Evolutionary conservation across 1,140 invertebrate species (phyloP), one percentile per base, ranked within the genome.

Genomic region (Teleogryllus occipitalis): DNA sequence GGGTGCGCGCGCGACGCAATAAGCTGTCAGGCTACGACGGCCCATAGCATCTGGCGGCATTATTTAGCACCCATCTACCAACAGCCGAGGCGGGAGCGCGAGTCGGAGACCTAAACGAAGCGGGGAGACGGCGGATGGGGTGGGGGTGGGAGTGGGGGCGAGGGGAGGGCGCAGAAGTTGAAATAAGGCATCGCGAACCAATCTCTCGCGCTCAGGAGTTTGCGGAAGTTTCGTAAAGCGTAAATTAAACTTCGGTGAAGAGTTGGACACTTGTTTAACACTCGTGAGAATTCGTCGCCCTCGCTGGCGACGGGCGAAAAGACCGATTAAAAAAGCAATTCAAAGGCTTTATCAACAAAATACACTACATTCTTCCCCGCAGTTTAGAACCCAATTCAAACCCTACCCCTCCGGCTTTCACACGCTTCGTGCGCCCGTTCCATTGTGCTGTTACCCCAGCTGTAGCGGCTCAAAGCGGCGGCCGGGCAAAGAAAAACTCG

Each of bases 221-320:
- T 65, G 54, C 18, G 54, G 54, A 65, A 65, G 54, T 65, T 65
- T 65, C 54, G 10, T 39, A 18, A 65, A 65, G 54, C 54, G 54
- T 65, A 65, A 65, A 65, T 65, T 65, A 65, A 65, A 65, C 54
- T 65, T 65, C 10, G 54, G 10, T 65, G 54, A 65, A 65, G 54
- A 65, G 54, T 65, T 65, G 54, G 54, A 65, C 54, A 65, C 54
- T 65, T 65, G 54, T 65, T 65, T 65, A 65, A 65, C 54, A 65
- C 54, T 65, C 54, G 54, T 65, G 54, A 65, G 10, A 65, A 65
- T 65, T 65, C 54, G 54, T 65, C 54, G 54, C 54, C 54, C 54
- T 65, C 54, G 54, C 54, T 14, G 18, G 2, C 54, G 10, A 65
- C 54, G 54, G 18, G 54, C 54, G 54, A 65, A 65, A 65, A 10